phyloP scores from a whole-genome alignment of 2,797 vertebrate genomes.

The Delichon dasypus region DNA sequence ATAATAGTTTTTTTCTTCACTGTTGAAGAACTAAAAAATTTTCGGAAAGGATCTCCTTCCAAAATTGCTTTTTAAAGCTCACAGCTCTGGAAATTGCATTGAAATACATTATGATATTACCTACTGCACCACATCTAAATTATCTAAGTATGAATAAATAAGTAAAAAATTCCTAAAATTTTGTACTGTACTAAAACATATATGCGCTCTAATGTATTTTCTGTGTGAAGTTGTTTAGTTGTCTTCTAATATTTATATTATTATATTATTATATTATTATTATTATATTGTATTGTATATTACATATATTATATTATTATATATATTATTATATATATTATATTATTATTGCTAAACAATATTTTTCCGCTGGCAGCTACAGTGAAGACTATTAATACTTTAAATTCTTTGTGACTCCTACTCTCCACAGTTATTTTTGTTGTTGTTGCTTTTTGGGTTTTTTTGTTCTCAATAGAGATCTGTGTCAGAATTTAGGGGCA shows the following conservation, averaged over 20 bases:
- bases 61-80: neutral
- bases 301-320: neutral
- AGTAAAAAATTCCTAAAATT: neutral
- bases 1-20: neutral
- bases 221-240: neutral
- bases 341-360: neutral
- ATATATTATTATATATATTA: neutral
- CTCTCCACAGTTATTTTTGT: accelerated
- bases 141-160: neutral
- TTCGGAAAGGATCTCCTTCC: neutral
- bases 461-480: neutral
- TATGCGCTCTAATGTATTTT: neutral
- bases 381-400: neutral
- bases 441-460: no score
- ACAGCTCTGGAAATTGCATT: neutral
- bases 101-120: neutral
- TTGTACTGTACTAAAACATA: accelerated
- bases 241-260: neutral
- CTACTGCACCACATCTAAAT: neutral
- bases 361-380: neutral
- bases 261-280: neutral
- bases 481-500: neutral
- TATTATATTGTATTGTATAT: no score
- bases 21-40: neutral
- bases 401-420: neutral